Evolutionary conservation across 2,797 vertebrate species (phyloP), one percentile per base, ranked within the genome.

Genomic region (Pterois miles): DNA sequence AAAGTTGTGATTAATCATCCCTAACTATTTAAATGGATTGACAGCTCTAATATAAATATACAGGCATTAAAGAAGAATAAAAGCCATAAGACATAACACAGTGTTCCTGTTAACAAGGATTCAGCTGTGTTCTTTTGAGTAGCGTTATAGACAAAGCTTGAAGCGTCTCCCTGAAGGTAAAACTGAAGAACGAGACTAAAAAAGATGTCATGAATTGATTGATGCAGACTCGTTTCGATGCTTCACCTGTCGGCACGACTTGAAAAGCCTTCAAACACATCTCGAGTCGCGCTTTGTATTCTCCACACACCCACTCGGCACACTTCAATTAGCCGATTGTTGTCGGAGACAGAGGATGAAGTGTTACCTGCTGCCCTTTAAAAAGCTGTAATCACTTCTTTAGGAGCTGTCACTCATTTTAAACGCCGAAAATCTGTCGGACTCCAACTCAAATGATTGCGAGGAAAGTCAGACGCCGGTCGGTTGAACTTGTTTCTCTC

Each of bases 211-310:
- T 8, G 23, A 9, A 23, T 16, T 85, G 85, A 89, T 80, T 77
- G 83, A 85, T 50, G 65, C 67, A 8, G 64, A 57, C 63, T 59
- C 29, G 59, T 74, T 67, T 2, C 56, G 29, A 34, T 10, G 78
- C 54, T 72, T 58, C 79, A 87, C 85, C 85, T 87, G 83, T 87
- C 74, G 53, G 34, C 81, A 50, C 59, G 67, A 74, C 54, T 23
- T 86, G 82, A 86, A 86, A 88, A 83, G 81, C 79, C 82, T 68
- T 85, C 81, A 83, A 56, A 63, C 52, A 4, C 75, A 13, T 76
- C 74, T 65, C 3, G 75, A 74, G 27, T 52, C 0, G 65, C 1
- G 57, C 85, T 86, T 82, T 87, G 81, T 87, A 33, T 40, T 31
- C 4, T 6, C 71, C 8, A 52, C 66, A 77, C 88, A 40, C 86